These are phyloP conservation scores for Papilio aristodemus DNA, from an alignment of 1,140 invertebrate genomes.

Conservation along the genomic window DNA sequence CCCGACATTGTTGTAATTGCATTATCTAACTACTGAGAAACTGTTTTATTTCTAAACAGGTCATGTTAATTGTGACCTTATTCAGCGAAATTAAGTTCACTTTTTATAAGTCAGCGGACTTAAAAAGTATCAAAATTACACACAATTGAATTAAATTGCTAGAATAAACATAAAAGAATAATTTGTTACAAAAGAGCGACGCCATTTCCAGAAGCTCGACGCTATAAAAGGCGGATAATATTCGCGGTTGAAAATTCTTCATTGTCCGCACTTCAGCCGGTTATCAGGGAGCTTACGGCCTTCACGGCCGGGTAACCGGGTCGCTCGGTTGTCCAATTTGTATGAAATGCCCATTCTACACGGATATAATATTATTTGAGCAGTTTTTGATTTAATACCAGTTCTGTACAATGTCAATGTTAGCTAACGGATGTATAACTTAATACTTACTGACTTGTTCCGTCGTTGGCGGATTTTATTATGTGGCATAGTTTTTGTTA, in stretches of 20 bases:
- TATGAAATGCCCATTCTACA: slow-evolving; percentile 19
- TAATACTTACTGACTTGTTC: neutral
- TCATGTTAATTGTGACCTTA: too few relatives aligned
- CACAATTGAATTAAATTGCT: neutral
- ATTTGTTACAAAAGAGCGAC: slow-evolving; percentile 1
- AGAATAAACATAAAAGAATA: neutral
- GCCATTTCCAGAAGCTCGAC: neutral
- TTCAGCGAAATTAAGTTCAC: neutral
- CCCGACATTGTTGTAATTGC: too few relatives aligned
- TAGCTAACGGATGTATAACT: neutral
- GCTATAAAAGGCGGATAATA: slow-evolving; percentile 12
- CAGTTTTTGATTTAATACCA: neutral
- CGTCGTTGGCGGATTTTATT: too few relatives aligned
- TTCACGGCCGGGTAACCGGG: slow-evolving; percentile 24
- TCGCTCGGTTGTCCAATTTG: slow-evolving; percentile 21
- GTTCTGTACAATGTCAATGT: neutral
- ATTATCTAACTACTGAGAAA: too few relatives aligned
- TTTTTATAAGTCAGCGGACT: neutral
- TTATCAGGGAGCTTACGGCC: slow-evolving; percentile 11
- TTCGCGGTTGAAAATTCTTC: slow-evolving; percentile 18
- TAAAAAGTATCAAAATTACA: neutral
- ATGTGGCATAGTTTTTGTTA: too few relatives aligned
- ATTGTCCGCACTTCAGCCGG: slow-evolving; percentile 29
- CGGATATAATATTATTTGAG: slow-evolving; percentile 25
- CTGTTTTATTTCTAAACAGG: too few relatives aligned